Evolutionary conservation across 2,797 vertebrate genomes (phyloP), one percentile per base, ranked within the genome.

Genomic region (Paratrypauchen microcephalus): DNA sequence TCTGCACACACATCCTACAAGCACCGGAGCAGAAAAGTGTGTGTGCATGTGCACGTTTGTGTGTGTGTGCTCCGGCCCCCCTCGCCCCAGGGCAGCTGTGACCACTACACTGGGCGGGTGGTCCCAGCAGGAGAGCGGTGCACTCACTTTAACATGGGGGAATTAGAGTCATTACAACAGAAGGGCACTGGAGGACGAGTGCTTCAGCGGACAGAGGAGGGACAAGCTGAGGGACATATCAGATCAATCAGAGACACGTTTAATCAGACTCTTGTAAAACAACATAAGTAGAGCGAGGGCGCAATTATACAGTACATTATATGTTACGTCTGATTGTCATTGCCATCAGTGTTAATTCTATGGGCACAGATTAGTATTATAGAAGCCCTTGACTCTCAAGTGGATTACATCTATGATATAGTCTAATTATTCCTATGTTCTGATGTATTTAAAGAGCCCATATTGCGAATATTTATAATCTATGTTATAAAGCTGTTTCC

Each of bases 121-220:
- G 91, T 97, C 96, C 95, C 89, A 88, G 86, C 86, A 87, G 88
- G 88, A 63, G 91, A 86, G 78, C 72, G 87, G 89, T 93, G 94
- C 95, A 95, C 95, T 94, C 95, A 91, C 92, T 92, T 92, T 95
- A 92, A 93, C 95, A 91, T 95, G 91, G 93, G 95, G 96, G 93
- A 94, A 94, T 93, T 91, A 91, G 84, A 92, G 86, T 89, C 92
- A 94, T 94, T 94, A 94, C 84, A 78, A 75, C 80, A 83, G 92
- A 94, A 94, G 93, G 93, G 89, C 92, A 91, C 82, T 41, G 60
- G 92, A 95, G 93, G 92, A 94, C 91, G 54, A 92, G 91, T 91
- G 79, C 83, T 92, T 91, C 86, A 56, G 66, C 74, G 69, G 73
- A 72, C 30, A 71, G 24, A 76, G 41, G 59, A 65, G 23, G 58